Conservation (phyloP, 2,888 invertebrate species). For the Eupelmus urozonus region DNA sequence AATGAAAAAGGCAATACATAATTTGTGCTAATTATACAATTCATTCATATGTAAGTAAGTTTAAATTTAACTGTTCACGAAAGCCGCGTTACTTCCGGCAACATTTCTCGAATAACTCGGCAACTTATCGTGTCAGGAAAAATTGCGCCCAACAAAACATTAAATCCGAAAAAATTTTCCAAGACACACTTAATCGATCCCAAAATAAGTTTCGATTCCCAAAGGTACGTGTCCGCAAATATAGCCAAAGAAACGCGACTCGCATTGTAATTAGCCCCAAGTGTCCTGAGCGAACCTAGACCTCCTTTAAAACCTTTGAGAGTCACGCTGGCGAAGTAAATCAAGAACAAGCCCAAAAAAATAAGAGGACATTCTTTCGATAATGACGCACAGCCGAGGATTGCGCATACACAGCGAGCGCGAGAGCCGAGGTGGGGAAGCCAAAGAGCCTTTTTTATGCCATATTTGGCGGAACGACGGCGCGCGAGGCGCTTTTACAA, state of each 20-base stretch:
- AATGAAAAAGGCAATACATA: background rate
- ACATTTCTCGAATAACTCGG: background rate
- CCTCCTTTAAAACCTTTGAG: background rate
- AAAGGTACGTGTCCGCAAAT: no score
- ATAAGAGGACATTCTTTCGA: slow-evolving; percentile 48
- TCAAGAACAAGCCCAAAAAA: slow-evolving; percentile 6
- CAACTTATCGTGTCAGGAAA: no score
- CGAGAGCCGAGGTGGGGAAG: background rate
- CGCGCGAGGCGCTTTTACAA: background rate
- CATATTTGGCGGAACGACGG: slow-evolving; percentile 40
- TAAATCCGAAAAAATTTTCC: no score
- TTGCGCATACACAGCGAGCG: background rate
- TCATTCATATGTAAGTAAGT: background rate
- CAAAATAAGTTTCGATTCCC: no score
- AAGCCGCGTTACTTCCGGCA: slow-evolving; percentile 1
- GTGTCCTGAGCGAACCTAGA: background rate
- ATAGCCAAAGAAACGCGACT: no score
- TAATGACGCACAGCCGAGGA: slow-evolving; percentile 48
- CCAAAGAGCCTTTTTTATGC: slow-evolving; percentile 38
- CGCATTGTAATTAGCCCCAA: background rate
- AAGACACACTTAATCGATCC: no score
- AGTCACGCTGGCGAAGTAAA: background rate
- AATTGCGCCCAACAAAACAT: no score
- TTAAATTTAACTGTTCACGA: slow-evolving; percentile 5
- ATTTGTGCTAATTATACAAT: slow-evolving; percentile 17